These are phyloP conservation scores for Okamejei kenojei DNA, from an alignment of 2,797 vertebrate species.

Conservation along the genomic window DNA sequence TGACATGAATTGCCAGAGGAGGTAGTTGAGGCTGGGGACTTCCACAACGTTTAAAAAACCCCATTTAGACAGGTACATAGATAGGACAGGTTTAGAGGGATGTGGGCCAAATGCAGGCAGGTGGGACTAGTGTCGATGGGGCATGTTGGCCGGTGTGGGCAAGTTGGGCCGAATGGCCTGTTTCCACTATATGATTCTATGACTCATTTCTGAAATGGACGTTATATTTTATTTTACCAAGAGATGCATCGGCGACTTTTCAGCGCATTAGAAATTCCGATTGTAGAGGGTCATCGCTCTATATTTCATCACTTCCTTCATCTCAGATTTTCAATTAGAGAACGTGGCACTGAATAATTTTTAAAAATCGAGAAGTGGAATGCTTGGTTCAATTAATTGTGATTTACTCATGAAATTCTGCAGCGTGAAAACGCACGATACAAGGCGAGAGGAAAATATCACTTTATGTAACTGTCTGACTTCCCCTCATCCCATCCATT, in stretches of 20 bases:
- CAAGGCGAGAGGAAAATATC: background rate
- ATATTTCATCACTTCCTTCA: background rate
- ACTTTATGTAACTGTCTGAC: background rate
- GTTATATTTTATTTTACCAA: slow-evolving; percentile 2
- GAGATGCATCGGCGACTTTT: background rate
- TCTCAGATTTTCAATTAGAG: background rate
- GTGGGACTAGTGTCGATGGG: no score
- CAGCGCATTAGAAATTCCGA: slow-evolving; percentile 22
- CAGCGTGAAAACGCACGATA: background rate
- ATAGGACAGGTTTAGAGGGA: no score
- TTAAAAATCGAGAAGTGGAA: background rate
- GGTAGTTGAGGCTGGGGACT: no score
- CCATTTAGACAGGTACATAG: no score
- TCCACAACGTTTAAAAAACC: no score
- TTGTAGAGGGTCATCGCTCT: no score
- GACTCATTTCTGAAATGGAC: slow-evolving; percentile 12
- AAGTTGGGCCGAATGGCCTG: no score
- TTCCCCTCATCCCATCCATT: background rate
- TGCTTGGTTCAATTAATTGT: background rate
- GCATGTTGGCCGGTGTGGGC: no score
- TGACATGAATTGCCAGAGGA: no score
- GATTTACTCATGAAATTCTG: background rate
- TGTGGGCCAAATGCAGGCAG: no score
- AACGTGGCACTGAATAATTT: background rate
- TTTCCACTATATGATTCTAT: no score